Conservation (phyloP, 1,140 invertebrate species). For the Nephila pilipes region DNA sequence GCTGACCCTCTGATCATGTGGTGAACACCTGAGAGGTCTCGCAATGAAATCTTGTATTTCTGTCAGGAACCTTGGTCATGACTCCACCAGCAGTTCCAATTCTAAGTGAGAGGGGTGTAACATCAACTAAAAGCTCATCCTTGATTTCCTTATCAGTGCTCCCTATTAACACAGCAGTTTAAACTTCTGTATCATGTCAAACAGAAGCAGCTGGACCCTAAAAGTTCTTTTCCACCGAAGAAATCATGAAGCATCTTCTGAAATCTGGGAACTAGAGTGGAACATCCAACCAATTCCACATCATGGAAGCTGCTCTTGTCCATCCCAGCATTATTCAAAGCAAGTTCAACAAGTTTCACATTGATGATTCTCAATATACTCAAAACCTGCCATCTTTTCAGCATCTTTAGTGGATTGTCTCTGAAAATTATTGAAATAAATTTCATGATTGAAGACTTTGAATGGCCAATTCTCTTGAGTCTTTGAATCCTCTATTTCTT, state of each 20-base stretch:
- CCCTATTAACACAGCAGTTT: conserved; percentile 82
- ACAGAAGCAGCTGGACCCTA: conserved; percentile 86
- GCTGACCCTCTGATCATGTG: conserved; percentile 97
- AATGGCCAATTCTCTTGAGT: too few species aligned
- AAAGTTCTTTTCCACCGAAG: conserved; percentile 85
- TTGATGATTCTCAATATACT: too few species aligned
- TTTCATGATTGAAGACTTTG: too few species aligned
- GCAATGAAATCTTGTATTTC: conserved; percentile 86
- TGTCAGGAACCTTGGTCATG: conserved; percentile 85
- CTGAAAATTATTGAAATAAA: too few species aligned
- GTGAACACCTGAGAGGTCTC: conserved; percentile 91
- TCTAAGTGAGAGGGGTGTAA: conserved; percentile 81
- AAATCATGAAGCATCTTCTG: conserved; percentile 80
- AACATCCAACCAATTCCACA: conserved; percentile 83
- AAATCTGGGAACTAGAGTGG: conserved; percentile 82
- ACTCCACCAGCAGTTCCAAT: conserved; percentile 87
- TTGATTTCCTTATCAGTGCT: conserved; percentile 79
- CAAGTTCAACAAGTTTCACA: conserved; percentile 19
- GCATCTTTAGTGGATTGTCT: too few species aligned
- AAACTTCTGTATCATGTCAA: conserved; percentile 84
- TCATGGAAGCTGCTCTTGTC: conserved; percentile 82
- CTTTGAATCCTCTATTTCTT: too few species aligned
- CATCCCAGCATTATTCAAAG: conserved; percentile 82
- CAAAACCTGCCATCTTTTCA: too few species aligned
- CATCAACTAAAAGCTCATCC: conserved; percentile 81